A percentile compares a stretch with the other conserved stretches of the same genome.
Conservation (phyloP, 2,113 vertebrate species). For the Eleginops maclovinus region DNA sequence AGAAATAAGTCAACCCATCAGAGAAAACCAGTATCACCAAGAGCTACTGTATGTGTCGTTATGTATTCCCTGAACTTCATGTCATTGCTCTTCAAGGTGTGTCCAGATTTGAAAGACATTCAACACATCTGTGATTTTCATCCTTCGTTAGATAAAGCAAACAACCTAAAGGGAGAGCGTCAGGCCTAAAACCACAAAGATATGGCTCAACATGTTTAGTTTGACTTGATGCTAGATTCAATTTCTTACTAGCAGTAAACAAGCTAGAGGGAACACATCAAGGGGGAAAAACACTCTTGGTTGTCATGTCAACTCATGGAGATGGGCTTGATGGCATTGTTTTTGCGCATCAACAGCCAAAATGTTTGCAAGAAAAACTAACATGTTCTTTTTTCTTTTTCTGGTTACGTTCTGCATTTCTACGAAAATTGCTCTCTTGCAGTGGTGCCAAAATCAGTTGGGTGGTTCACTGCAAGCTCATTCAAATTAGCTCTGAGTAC, state of each 20-base stretch:
- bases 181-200: constrained; percentile 24
- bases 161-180: constrained; percentile 56
- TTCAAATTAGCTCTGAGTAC: constrained; percentile 42
- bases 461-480: background rate
- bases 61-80: constrained; percentile 45
- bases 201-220: constrained; percentile 37
- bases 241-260: constrained; percentile 63
- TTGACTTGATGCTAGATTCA: constrained; percentile 65
- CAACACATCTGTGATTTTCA: constrained; percentile 64
- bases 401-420: constrained; percentile 34
- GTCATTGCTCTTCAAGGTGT: constrained; percentile 20
- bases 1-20: constrained; percentile 64
- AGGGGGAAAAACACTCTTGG: constrained; percentile 14
- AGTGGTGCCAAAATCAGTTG: constrained; percentile 4
- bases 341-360: constrained; percentile 42
- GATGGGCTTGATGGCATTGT: constrained; percentile 69
- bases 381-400: constrained; percentile 35
- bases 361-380: constrained; percentile 35
- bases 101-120: constrained; percentile 40
- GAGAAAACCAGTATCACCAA: constrained; percentile 58
- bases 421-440: constrained; percentile 34
- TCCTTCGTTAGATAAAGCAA: constrained; percentile 58
- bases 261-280: constrained; percentile 59
- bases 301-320: constrained; percentile 63
- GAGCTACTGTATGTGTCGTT: constrained; percentile 60